These are phyloP conservation scores for Acropora tenuis DNA, from an alignment of 64 coral and sea anemone genomes.

Conservation along the genomic window DNA sequence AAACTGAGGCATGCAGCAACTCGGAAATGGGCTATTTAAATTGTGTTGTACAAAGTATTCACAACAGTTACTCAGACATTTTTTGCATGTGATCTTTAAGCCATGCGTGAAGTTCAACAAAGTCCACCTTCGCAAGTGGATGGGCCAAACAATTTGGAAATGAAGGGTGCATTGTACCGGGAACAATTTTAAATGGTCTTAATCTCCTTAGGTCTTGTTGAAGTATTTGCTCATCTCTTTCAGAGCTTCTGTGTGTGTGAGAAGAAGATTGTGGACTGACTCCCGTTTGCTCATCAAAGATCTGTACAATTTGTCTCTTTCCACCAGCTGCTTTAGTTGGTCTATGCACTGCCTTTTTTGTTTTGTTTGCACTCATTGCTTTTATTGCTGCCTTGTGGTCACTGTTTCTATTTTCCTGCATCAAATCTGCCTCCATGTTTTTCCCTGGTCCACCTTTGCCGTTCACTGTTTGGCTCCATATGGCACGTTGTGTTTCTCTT, in stretches of 20 bases:
- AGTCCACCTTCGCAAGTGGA: conserved; percentile 41
- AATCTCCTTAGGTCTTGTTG: conserved; percentile 6
- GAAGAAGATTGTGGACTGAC: conserved; percentile 38
- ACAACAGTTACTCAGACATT: neutral
- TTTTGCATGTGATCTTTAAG: conserved; percentile 17
- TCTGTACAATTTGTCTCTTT: conserved; percentile 36
- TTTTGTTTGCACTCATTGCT: conserved; percentile 53
- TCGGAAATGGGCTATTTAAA: neutral
- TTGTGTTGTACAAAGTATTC: conserved; percentile 25
- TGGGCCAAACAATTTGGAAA: conserved; percentile 34
- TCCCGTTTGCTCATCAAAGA: conserved; percentile 16
- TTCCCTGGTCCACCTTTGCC: conserved; percentile 40
- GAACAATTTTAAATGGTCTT: conserved; percentile 32
- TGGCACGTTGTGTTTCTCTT: conserved; percentile 28
- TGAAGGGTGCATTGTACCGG: conserved; percentile 39
- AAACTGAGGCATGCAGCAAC: too few species aligned
- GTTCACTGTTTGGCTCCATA: conserved; percentile 63
- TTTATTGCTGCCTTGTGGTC: conserved; percentile 39
- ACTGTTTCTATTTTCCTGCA: conserved; percentile 54
- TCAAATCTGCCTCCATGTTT: conserved; percentile 42
- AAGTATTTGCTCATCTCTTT: conserved; percentile 41
- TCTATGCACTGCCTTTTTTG: conserved; percentile 30
- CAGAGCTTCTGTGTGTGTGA: conserved; percentile 41
- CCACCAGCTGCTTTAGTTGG: conserved; percentile 32
- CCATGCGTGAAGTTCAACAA: conserved; percentile 41